phyloP scores from a whole-genome alignment of 2,888 invertebrate genomes.

The Ectemnius lituratus region DNA sequence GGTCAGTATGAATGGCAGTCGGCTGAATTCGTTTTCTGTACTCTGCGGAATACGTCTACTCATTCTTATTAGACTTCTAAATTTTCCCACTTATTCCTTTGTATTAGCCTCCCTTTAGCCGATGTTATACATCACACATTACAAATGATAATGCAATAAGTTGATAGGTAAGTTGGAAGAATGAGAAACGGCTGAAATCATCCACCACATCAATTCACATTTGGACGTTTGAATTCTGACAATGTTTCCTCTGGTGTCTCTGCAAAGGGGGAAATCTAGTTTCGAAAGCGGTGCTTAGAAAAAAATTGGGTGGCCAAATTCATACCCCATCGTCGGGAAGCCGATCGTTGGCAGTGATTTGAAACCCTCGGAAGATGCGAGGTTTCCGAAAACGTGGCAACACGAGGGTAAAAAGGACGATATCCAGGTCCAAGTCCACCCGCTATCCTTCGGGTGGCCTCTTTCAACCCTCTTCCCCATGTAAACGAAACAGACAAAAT shows the following conservation, averaged over 20 bases:
- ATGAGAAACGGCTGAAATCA: too few relatives aligned
- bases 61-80: constrained; percentile 8
- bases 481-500: constrained; percentile 45
- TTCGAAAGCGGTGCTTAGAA: background rate
- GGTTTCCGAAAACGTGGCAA: constrained; percentile 4
- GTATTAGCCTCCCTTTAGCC: background rate
- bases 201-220: too few relatives aligned
- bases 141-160: too few relatives aligned
- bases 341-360: constrained; percentile 36
- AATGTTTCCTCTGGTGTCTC: too few relatives aligned
- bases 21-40: background rate
- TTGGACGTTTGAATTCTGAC: too few relatives aligned
- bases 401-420: constrained; percentile 22
- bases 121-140: too few relatives aligned
- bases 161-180: too few relatives aligned
- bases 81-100: background rate
- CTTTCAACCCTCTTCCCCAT: constrained; percentile 42
- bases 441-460: constrained; percentile 15
- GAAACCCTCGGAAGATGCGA: constrained; percentile 25
- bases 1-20: too few relatives aligned
- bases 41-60: background rate
- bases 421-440: constrained; percentile 10
- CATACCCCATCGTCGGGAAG: background rate
- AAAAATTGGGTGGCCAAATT: constrained; percentile 3
- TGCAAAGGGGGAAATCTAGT: too few relatives aligned